A percentile compares a stretch with the other conserved stretches of the same genome.
These are phyloP conservation scores for Pinctada fucata DNA, from an alignment of 2,888 invertebrate genomes.

Conservation along the genomic window DNA sequence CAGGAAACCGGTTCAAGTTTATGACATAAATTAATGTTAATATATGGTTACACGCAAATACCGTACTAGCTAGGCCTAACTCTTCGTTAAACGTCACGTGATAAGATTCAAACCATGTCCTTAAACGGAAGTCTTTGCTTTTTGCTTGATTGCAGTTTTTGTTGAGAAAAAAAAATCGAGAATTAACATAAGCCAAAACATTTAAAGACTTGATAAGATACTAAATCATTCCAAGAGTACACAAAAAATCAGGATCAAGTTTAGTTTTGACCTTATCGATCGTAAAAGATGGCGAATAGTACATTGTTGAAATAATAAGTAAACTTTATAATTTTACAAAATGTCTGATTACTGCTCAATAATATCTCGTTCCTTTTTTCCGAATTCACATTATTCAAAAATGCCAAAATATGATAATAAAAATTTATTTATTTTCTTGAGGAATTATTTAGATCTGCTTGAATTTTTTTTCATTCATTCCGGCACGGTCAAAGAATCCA, in stretches of 20 bases:
- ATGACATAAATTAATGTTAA: constrained; percentile 11
- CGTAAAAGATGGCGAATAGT: too few species aligned
- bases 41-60: neutral
- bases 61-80: neutral
- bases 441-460: too few species aligned
- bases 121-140: neutral
- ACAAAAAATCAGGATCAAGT: neutral
- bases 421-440: too few species aligned
- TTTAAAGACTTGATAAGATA: neutral
- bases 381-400: too few species aligned
- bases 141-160: neutral
- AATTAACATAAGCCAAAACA: neutral
- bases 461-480: too few species aligned
- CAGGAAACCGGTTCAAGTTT: constrained; percentile 7
- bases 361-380: too few species aligned
- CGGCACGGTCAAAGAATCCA: neutral
- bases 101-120: neutral
- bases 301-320: too few species aligned
- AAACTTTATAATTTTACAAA: too few species aligned
- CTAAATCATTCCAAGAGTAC: neutral
- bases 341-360: too few species aligned
- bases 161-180: neutral
- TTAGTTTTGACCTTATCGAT: too few species aligned
- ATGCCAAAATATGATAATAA: too few species aligned
- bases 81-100: neutral